Conservation (phyloP, 1,140 invertebrate genomes). For the Asbolus verrucosus region DNA sequence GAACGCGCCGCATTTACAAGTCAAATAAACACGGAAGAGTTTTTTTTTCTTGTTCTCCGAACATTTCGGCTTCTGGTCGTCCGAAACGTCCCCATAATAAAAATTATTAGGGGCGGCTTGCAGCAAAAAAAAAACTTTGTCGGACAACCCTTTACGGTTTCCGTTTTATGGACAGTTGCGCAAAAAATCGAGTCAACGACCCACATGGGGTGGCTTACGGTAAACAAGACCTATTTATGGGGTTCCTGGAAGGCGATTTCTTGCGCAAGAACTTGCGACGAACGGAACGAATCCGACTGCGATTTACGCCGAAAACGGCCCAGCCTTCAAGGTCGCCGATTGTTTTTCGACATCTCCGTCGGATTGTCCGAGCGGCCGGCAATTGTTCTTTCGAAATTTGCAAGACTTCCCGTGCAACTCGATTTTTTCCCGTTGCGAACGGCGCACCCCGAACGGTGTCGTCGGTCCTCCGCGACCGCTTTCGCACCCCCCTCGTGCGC, state of each 20-base stretch:
- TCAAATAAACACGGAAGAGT: conserved; percentile 32
- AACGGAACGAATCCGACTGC: conserved; percentile 10
- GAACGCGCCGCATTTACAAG: conserved; percentile 15
- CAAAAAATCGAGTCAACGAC: conserved; percentile 7
- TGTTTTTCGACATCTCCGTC: too few species aligned
- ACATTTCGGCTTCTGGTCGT: background rate
- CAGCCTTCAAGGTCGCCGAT: too few species aligned
- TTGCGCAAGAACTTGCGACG: background rate
- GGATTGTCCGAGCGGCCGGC: too few species aligned
- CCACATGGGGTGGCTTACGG: conserved; percentile 3
- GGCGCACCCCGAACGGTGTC: too few species aligned
- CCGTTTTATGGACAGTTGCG: background rate
- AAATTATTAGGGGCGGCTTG: conserved; percentile 13
- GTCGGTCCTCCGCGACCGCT: too few species aligned
- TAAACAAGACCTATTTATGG: conserved; percentile 6
- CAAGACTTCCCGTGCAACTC: too few species aligned
- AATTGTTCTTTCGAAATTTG: too few species aligned
- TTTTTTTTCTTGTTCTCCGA: background rate
- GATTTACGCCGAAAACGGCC: background rate
- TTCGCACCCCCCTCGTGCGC: background rate
- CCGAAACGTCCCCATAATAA: conserved; percentile 2
- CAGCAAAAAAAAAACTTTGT: background rate
- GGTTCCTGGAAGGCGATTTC: background rate
- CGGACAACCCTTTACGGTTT: background rate
- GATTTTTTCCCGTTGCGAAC: too few species aligned